Percentiles rank a stretch among this genome's conserved stretches.
Conservation (phyloP, 30 jellyfish, hydroid and myxozoan genomes). For the Hydractinia symbiolongicarpus region DNA sequence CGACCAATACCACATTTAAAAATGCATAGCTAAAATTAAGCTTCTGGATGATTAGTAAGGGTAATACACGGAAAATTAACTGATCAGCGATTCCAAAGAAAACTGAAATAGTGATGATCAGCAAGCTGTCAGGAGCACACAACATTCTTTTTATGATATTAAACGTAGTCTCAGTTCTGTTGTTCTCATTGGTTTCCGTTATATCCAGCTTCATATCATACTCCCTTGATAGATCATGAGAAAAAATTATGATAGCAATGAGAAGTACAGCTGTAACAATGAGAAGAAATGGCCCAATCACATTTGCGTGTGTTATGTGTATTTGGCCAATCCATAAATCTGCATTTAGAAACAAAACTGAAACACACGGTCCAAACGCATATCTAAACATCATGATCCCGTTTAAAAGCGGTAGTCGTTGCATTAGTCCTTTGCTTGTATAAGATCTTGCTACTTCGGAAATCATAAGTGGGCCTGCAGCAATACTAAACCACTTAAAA, state of each 20-base stretch:
- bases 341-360: not conserved
- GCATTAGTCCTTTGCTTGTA: not conserved
- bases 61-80: too few species aligned
- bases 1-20: too few species aligned
- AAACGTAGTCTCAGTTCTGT: too few species aligned
- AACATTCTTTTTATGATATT: too few species aligned
- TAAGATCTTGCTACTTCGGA: not conserved
- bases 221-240: not conserved
- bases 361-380: not conserved
- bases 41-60: too few species aligned
- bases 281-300: not conserved
- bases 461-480: not conserved
- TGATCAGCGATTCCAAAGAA: too few species aligned
- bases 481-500: not conserved
- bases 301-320: not conserved
- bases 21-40: too few species aligned
- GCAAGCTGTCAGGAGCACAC: too few species aligned
- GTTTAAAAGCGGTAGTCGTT: not conserved
- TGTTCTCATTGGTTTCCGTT: not conserved
- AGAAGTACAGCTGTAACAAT: not conserved
- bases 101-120: too few species aligned
- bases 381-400: not conserved
- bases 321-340: conserved; percentile 5
- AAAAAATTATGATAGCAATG: not conserved
- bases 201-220: not conserved